phyloP scores from a whole-genome alignment of 1,140 invertebrate species.

The Laupala kohalensis region DNA sequence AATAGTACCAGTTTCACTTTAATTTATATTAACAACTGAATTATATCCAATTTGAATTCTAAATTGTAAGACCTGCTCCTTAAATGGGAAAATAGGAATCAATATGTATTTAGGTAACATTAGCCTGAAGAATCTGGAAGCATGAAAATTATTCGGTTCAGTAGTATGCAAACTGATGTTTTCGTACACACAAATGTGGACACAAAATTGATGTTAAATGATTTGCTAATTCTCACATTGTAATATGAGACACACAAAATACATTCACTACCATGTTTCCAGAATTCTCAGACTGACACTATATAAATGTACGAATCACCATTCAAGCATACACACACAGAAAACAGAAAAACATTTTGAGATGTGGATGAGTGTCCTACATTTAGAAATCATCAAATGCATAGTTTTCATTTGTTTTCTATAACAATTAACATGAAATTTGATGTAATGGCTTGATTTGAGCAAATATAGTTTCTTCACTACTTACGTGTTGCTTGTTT shows the following conservation, averaged over 20 bases:
- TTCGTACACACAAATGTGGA: neutral
- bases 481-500: conserved; percentile 7
- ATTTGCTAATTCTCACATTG: neutral
- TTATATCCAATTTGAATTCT: neutral
- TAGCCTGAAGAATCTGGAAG: neutral
- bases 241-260: neutral
- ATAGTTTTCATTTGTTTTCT: conserved; percentile 4
- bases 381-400: neutral
- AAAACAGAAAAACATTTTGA: neutral
- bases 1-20: neutral
- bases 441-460: conserved; percentile 10
- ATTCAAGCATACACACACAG: conserved; percentile 1
- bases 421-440: conserved; percentile 12
- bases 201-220: neutral
- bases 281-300: neutral
- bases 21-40: neutral
- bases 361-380: neutral
- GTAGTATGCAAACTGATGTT: neutral
- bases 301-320: conserved; percentile 1
- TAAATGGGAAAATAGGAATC: neutral
- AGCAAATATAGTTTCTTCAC: conserved; percentile 12
- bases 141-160: neutral
- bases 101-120: neutral
- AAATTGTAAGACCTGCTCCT: neutral
- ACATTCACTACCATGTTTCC: neutral